Evolutionary conservation across 92 coral and sea anemone genomes (phyloP).

Genomic region (Ricordea florida): DNA sequence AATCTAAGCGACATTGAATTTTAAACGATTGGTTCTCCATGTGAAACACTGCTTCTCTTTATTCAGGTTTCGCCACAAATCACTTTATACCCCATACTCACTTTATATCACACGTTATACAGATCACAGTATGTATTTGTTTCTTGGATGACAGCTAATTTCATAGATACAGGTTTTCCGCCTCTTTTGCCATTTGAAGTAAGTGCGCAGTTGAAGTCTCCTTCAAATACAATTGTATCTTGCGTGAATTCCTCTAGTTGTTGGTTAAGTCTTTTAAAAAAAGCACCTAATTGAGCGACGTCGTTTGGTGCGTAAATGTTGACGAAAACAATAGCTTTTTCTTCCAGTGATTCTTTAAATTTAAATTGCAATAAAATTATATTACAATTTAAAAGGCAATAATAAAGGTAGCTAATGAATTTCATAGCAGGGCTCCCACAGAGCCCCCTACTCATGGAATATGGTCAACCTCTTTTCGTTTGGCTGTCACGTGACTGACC

Average conservation of each 20-base stretch:
- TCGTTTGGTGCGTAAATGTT: slow-evolving; percentile 12
- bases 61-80: not conserved
- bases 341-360: no score
- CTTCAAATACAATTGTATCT: not conserved
- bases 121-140: not conserved
- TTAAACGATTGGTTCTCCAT: not conserved
- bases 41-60: not conserved
- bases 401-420: no score
- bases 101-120: no score
- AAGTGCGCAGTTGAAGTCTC: not conserved
- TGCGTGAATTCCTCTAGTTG: not conserved
- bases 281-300: not conserved
- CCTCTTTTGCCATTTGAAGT: slow-evolving; percentile 1
- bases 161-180: not conserved
- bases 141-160: not conserved
- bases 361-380: no score
- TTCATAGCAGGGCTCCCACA: no score
- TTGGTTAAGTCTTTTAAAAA: not conserved
- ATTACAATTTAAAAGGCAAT: no score
- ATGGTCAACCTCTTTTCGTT: no score
- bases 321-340: slow-evolving; percentile 3
- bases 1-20: not conserved
- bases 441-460: no score
- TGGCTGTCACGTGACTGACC: no score
- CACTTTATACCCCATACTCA: no score